Evolutionary conservation across 2,888 invertebrate species (phyloP).

Genomic region (Nomada goodeniana): DNA sequence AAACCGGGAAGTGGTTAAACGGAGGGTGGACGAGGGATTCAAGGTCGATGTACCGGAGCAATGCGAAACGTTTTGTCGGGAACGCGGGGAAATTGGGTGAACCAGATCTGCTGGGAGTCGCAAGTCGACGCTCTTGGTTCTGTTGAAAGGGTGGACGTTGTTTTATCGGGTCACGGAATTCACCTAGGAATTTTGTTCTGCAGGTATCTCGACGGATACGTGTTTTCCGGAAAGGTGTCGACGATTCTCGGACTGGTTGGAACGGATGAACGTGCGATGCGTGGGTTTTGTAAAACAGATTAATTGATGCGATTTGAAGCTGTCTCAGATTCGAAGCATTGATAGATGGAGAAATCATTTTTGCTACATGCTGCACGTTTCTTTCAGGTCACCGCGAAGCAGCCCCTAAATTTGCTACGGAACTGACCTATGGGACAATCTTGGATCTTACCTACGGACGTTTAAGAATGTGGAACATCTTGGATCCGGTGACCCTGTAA

Average conservation of each 20-base stretch:
- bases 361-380: no score
- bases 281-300: no score
- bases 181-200: not conserved
- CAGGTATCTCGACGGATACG: no score
- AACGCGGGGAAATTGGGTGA: not conserved
- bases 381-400: not conserved
- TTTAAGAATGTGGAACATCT: conserved; percentile 66
- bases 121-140: not conserved
- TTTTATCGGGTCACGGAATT: not conserved
- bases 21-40: conserved; percentile 3
- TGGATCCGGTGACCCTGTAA: conserved; percentile 65
- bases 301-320: no score
- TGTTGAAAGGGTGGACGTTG: not conserved
- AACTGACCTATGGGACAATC: conserved; percentile 55
- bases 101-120: not conserved
- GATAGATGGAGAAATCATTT: not conserved
- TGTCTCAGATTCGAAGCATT: no score
- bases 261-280: no score
- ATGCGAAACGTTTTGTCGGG: not conserved
- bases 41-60: conserved; percentile 7
- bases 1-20: conserved; percentile 34
- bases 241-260: no score
- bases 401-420: not conserved
- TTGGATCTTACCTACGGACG: conserved; percentile 29
- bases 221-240: no score